Base-by-base conservation (phyloP, 2,113 vertebrate genomes). In the Kryptolebias marmoratus region DNA sequence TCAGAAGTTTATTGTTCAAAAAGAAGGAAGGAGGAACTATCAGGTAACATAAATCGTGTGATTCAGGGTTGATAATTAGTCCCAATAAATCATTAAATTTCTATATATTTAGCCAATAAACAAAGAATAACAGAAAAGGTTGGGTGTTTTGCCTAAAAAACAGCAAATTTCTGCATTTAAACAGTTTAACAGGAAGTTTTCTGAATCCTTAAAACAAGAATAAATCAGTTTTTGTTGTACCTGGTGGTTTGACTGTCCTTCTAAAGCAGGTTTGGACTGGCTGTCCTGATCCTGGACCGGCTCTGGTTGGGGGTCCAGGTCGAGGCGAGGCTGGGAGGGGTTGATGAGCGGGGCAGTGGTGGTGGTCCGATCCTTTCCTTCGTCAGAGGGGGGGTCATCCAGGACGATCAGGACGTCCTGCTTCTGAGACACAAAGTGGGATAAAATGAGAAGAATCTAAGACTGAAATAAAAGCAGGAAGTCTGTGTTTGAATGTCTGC, bases 391-490 rank as follows among this genome's bases (percentile, higher is more conserved):
- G 80, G 91, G 90, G 55, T 94, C 89, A 16, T 95, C 92, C 82
- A 89, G 73, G 65, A 94, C 87, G 11, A 94, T 90, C 75, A 95
- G 92, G 3, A 94, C 81, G 9, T 94, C 94, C 84, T 93, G 91
- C 75, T 85, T 92, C 94, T 96, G 71, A 53, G 32, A 75, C 22
- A 64, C 1, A 69, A 11, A 22, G 3, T 13, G 18, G 67, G 12
- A 64, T 4, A 1, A 48, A 52, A 68, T 31, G n/a, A 27, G 0
- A 18, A 50, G 42, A 31, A 9, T 5, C 16, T 2, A 13, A 1
- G 22, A 18, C 0, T 18, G 48, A 15, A 68, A 14, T 0, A 0
- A 32, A 0, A 7, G 30, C 28, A 8, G 16, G 22, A 30, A 27
- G 11, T 32, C n/a, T 13, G 13, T 59, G 27, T 22, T 27, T 61